Conservation (phyloP, 1,140 invertebrate genomes). For the Zaprionus kolodkinae region DNA sequence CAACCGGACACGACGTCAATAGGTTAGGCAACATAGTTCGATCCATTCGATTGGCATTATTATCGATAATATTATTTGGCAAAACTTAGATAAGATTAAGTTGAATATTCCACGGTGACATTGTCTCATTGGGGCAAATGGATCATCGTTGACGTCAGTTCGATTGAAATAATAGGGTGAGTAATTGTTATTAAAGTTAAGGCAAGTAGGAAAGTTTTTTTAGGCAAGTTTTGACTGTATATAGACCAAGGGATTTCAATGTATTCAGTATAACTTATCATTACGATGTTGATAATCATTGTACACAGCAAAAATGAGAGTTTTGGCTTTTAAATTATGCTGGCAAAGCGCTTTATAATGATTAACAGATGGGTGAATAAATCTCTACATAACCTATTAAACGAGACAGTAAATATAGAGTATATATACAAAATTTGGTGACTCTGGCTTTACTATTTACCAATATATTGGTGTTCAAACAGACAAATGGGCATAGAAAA, state of each 20-base stretch:
- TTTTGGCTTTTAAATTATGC: neutral
- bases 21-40: slow-evolving; percentile 8
- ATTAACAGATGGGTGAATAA: neutral
- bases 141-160: slow-evolving; percentile 35
- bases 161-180: neutral
- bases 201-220: no score
- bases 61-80: slow-evolving; percentile 13
- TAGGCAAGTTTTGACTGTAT: no score
- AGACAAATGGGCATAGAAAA: neutral
- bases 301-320: neutral
- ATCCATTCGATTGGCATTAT: neutral
- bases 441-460: neutral
- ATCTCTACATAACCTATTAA: no score
- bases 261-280: no score
- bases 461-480: neutral
- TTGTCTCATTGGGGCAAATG: neutral
- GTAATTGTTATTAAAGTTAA: neutral
- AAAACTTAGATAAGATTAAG: slow-evolving; percentile 28
- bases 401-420: no score
- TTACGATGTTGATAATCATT: no score
- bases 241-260: no score
- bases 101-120: neutral
- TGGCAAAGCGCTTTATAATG: neutral
- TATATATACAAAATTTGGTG: no score
- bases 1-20: slow-evolving; percentile 23